Evolutionary conservation across 2,797 vertebrate genomes (phyloP), one percentile per base, ranked within the genome.

Genomic region (Paratrypauchen microcephalus): DNA sequence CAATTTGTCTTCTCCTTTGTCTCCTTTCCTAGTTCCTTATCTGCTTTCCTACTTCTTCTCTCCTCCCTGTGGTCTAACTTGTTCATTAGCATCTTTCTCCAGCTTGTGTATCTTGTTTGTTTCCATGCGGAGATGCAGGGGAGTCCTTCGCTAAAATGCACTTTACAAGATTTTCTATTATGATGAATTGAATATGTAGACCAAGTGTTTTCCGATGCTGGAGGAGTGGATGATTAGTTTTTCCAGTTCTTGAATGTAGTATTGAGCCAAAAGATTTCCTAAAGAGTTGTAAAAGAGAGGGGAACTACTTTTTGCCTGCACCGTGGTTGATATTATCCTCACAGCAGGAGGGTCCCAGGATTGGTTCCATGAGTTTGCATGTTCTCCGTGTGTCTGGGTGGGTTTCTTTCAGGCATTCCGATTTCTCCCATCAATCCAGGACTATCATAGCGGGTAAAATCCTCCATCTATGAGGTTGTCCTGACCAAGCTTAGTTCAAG

Each of bases 1-100:
- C 74, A 82, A 83, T 86, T 84, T 88, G 71, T 87, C 80, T 83
- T 83, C 72, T 74, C 76, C 75, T 71, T 45, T 73, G 58, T 70
- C 54, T 30, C 70, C 65, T 24, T 28, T 45, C 45, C 41, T 60
- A 45, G 2, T 23, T 65, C 39, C 59, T 45, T 16, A 6, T 66
- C n/a, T 63, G 3, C 13, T 30, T 48, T 39, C 4, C 56, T 63
- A 4, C 69, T 52, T 65, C 65, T 26, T 45, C 39, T 59, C 36
- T 21, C 41, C 45, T 56, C 68, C 50, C 6, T 28, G 28, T 4
- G 1, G 47, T 65, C 32, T 32, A n/a, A 18, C 30, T 68, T 50
- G 58, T 36, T 12, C 60, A n/a, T 57, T 69, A 57, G 61, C n/a
- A 52, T 36, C 45, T 64, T 41, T 48, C 61, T 64, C 41, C 16